These are phyloP conservation scores for Apodemus agrarius DNA, from an alignment of 2,797 vertebrate species.

Conservation along the genomic window DNA sequence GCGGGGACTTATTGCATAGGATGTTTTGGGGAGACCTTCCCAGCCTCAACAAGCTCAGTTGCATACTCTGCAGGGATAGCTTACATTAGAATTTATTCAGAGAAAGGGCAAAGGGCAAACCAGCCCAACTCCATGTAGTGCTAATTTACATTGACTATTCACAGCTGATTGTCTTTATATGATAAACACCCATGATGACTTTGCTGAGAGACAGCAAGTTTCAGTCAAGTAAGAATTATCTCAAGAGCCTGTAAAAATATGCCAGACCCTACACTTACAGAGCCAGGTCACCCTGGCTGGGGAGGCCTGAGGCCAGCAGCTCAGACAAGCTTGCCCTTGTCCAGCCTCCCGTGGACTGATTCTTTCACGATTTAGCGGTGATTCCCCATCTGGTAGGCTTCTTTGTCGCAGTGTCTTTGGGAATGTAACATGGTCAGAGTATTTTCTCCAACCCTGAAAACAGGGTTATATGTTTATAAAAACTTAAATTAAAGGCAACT, in stretches of 20 bases:
- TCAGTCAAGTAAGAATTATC: neutral
- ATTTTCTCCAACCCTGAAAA: conserved; percentile 29
- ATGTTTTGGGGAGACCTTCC: neutral
- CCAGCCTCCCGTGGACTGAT: neutral
- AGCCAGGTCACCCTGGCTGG: neutral
- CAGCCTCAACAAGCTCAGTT: neutral
- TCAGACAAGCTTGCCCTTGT: neutral
- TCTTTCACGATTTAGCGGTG: neutral
- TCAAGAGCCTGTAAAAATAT: conserved; percentile 5
- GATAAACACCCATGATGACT: conserved; percentile 42
- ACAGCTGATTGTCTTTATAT: conserved; percentile 24
- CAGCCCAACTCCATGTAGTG: neutral
- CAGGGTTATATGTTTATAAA: conserved; percentile 8
- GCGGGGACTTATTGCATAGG: neutral
- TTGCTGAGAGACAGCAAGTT: conserved; percentile 39
- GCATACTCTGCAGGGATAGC: neutral
- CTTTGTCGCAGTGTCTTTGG: neutral
- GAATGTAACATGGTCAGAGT: neutral
- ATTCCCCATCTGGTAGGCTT: neutral
- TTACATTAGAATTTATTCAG: neutral
- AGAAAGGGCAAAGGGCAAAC: neutral
- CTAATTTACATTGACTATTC: neutral
- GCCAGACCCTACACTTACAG: neutral
- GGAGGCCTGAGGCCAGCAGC: neutral
- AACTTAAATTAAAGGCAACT: conserved; percentile 28